A percentile compares a stretch with the other conserved stretches of the same genome.
These are phyloP conservation scores for Chaenocephalus aceratus DNA, from an alignment of 2,113 vertebrate species.

Conservation along the genomic window DNA sequence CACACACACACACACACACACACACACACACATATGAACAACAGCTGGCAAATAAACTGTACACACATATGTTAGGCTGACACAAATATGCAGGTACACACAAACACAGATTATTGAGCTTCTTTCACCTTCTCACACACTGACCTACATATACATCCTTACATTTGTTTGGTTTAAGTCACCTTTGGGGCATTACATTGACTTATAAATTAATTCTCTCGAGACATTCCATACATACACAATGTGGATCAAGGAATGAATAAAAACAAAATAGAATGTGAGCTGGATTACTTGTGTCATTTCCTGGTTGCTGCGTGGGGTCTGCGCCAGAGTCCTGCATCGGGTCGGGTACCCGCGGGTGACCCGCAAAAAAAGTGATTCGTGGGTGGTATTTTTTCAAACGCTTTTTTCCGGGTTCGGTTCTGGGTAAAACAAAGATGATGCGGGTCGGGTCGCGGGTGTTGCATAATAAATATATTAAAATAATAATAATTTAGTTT, in stretches of 20 bases:
- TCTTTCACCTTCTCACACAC: background rate
- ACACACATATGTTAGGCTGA: background rate
- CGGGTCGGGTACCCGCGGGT: too few relatives aligned
- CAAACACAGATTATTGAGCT: constrained; percentile 18
- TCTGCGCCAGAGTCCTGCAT: too few relatives aligned
- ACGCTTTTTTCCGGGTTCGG: too few relatives aligned
- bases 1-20: background rate
- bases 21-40: background rate
- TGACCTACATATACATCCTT: background rate
- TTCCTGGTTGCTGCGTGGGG: too few relatives aligned
- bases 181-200: background rate
- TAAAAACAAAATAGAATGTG: background rate
- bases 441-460: too few relatives aligned
- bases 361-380: too few relatives aligned
- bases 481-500: too few relatives aligned
- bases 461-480: too few relatives aligned
- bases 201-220: constrained; percentile 14
- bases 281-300: too few relatives aligned
- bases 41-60: constrained; percentile 23
- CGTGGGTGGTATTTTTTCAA: too few relatives aligned
- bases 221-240: constrained; percentile 12
- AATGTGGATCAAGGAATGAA: background rate
- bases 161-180: constrained; percentile 30
- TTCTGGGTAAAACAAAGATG: too few relatives aligned
- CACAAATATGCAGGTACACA: constrained; percentile 8